Percentiles rank a stretch among this genome's conserved stretches.
phyloP scores from a whole-genome alignment of 2,888 invertebrate species.

The Conistra vaccinii region DNA sequence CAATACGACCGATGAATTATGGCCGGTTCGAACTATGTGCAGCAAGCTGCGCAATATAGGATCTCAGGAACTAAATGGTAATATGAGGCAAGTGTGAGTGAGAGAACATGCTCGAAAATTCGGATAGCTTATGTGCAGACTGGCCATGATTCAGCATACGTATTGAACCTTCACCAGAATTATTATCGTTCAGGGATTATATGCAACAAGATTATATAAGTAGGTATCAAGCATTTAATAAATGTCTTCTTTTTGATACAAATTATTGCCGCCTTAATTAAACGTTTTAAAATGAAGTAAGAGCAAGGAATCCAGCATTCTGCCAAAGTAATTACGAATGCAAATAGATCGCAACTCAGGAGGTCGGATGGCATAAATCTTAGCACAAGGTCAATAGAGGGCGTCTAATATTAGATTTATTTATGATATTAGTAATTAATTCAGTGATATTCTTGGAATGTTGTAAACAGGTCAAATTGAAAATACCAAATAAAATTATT shows the following conservation, averaged over 20 bases:
- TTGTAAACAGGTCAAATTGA: too few species aligned
- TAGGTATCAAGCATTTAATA: background rate
- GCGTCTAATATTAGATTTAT: conserved; percentile 27
- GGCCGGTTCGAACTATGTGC: background rate
- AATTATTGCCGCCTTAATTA: conserved; percentile 24
- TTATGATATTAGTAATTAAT: conserved; percentile 39
- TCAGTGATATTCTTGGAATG: background rate
- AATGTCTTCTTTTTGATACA: conserved; percentile 18
- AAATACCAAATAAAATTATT: too few species aligned
- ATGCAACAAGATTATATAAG: conserved; percentile 1
- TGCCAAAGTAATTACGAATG: conserved; percentile 64
- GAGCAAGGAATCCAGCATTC: conserved; percentile 53
- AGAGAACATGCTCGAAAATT: background rate
- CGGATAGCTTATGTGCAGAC: background rate
- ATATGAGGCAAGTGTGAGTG: background rate
- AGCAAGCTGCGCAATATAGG: background rate
- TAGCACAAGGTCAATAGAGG: conserved; percentile 36
- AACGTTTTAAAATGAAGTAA: conserved; percentile 22
- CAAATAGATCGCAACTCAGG: conserved; percentile 54
- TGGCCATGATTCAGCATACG: background rate
- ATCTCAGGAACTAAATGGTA: background rate
- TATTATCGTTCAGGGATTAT: conserved; percentile 10
- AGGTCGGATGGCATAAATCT: conserved; percentile 51
- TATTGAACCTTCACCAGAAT: background rate
- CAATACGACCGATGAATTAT: background rate